Evolutionary conservation across 1,140 invertebrate species (phyloP).

Genomic region (Rhopalosiphum padi): DNA sequence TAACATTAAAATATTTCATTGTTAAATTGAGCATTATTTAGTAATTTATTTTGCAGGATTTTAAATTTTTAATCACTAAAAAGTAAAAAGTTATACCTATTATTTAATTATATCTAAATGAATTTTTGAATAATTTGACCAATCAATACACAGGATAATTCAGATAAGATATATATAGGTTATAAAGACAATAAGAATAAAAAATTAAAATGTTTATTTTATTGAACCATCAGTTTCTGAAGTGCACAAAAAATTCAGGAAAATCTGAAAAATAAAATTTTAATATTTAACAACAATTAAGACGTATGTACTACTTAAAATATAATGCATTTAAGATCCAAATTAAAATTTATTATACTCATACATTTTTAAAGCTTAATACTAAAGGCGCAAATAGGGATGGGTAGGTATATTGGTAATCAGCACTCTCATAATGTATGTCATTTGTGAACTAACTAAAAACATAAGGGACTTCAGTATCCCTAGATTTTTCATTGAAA

Average conservation of each 20-base stretch:
- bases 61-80: too few relatives aligned
- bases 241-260: slow-evolving; percentile 25
- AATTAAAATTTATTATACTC: background rate
- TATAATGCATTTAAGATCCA: background rate
- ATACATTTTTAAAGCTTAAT: too few relatives aligned
- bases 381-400: too few relatives aligned
- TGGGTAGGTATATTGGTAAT: too few relatives aligned
- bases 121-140: background rate
- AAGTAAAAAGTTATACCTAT: too few relatives aligned
- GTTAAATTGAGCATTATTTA: background rate
- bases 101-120: background rate
- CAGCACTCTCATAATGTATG: too few relatives aligned
- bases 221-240: slow-evolving; percentile 36
- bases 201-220: slow-evolving; percentile 45
- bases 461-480: too few relatives aligned
- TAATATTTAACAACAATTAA: background rate
- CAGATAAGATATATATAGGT: background rate
- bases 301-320: background rate
- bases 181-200: background rate
- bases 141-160: background rate
- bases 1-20: background rate
- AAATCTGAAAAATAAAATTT: slow-evolving; percentile 34
- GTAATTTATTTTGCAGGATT: too few relatives aligned
- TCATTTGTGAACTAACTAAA: too few relatives aligned
- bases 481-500: too few relatives aligned